phyloP scores from a whole-genome alignment of 35 echinoderm and acorn worm species.

The Apostichopus japonicus region DNA sequence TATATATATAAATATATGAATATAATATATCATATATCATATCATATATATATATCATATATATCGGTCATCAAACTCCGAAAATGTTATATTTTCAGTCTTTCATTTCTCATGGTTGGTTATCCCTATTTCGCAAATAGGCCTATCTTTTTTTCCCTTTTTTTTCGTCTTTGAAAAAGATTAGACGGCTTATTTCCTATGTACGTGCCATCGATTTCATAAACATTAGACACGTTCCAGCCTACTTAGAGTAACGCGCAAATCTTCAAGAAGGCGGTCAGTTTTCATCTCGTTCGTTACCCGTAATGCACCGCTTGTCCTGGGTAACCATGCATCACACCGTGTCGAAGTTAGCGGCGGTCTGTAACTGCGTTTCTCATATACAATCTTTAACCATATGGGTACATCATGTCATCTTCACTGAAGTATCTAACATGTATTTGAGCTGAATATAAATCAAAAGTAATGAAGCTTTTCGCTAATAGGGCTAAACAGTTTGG shows the following conservation, averaged over 20 bases:
- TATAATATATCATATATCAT: too few relatives aligned
- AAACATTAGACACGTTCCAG: neutral
- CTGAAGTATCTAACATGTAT: conserved; percentile 15
- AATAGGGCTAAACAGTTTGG: neutral
- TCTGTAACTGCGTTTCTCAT: neutral
- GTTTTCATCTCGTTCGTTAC: conserved; percentile 23
- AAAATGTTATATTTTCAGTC: too few relatives aligned
- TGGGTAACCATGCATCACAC: neutral
- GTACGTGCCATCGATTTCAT: too few relatives aligned
- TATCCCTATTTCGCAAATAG: too few relatives aligned
- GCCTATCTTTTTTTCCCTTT: too few relatives aligned
- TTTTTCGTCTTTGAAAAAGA: too few relatives aligned
- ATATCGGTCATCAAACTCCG: too few relatives aligned
- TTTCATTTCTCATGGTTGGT: too few relatives aligned
- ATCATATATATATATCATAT: too few relatives aligned
- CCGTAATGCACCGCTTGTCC: conserved; percentile 42
- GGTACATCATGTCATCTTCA: neutral
- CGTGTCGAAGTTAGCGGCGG: conserved; percentile 20
- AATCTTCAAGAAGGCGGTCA: conserved; percentile 31
- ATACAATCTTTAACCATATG: neutral
- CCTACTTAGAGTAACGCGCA: neutral
- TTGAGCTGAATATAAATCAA: neutral
- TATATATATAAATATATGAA: too few relatives aligned
- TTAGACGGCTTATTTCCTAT: too few relatives aligned
- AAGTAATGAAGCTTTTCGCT: neutral